phyloP scores from a whole-genome alignment of 2,888 invertebrate genomes.

The Epinotia nisella region DNA sequence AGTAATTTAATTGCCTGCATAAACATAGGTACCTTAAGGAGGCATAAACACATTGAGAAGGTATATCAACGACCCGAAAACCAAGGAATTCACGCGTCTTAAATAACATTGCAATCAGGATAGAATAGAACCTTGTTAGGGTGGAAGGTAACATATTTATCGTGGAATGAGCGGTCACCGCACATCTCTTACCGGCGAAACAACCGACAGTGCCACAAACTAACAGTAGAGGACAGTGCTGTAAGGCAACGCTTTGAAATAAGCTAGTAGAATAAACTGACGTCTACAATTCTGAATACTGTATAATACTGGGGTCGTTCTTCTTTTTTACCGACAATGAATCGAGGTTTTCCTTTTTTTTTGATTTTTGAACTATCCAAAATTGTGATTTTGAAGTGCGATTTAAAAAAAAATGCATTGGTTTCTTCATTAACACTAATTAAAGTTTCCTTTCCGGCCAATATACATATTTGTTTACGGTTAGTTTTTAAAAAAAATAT shows the following conservation, averaged over 20 bases:
- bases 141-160: constrained; percentile 15
- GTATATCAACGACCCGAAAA: not conserved
- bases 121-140: constrained; percentile 19
- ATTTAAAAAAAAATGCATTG: no score
- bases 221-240: no score
- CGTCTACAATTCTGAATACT: not conserved
- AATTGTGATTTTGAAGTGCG: no score
- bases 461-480: no score
- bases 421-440: no score
- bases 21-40: not conserved
- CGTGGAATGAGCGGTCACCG: constrained; percentile 24
- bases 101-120: constrained; percentile 18
- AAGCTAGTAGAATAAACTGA: not conserved
- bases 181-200: constrained; percentile 8
- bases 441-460: no score
- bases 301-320: no score
- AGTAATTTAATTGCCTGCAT: not conserved
- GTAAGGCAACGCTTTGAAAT: constrained; percentile 2
- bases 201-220: not conserved
- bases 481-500: no score
- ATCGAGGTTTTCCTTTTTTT: no score
- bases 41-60: not conserved
- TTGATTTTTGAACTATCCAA: no score
- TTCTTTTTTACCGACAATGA: no score
- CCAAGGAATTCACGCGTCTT: not conserved